Evolutionary conservation across 1,140 invertebrate genomes (phyloP).

Genomic region (Anastatus disparis): DNA sequence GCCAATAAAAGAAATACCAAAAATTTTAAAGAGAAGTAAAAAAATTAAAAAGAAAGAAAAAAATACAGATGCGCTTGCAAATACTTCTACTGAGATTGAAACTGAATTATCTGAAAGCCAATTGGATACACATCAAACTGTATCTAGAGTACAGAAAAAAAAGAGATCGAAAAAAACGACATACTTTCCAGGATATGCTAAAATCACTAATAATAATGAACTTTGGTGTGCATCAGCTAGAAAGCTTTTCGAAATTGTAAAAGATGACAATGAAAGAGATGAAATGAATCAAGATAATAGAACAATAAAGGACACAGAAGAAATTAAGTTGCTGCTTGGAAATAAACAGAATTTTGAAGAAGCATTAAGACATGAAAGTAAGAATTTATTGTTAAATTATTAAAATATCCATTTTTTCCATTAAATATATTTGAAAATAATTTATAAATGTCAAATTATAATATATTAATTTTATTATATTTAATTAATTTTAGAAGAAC

Average conservation of each 20-base stretch:
- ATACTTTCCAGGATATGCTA: conserved; percentile 27
- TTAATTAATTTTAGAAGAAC: conserved; percentile 47
- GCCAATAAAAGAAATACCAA: conserved; percentile 42
- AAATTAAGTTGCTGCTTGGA: conserved; percentile 13
- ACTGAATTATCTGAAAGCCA: background rate
- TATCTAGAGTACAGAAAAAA: conserved; percentile 21
- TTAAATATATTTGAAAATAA: too few species aligned
- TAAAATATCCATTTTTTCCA: too few species aligned
- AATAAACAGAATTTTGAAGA: conserved; percentile 54
- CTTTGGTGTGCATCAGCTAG: conserved; percentile 22
- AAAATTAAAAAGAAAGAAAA: conserved; percentile 45
- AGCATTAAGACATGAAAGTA: conserved; percentile 61
- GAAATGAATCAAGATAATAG: background rate
- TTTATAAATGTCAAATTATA: too few species aligned
- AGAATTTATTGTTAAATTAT: too few species aligned
- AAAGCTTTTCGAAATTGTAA: conserved; percentile 6
- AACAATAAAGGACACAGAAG: background rate
- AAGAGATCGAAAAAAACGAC: conserved; percentile 32
- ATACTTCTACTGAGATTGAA: background rate
- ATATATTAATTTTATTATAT: too few species aligned
- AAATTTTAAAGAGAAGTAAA: conserved; percentile 31
- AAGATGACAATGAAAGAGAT: conserved; percentile 19
- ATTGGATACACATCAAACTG: background rate
- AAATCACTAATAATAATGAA: conserved; percentile 20
- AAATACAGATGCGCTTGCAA: background rate